Evolutionary conservation across 2,113 vertebrate genomes (phyloP), one percentile per base, ranked within the genome.

Genomic region (Phrynosoma platyrhinos): DNA sequence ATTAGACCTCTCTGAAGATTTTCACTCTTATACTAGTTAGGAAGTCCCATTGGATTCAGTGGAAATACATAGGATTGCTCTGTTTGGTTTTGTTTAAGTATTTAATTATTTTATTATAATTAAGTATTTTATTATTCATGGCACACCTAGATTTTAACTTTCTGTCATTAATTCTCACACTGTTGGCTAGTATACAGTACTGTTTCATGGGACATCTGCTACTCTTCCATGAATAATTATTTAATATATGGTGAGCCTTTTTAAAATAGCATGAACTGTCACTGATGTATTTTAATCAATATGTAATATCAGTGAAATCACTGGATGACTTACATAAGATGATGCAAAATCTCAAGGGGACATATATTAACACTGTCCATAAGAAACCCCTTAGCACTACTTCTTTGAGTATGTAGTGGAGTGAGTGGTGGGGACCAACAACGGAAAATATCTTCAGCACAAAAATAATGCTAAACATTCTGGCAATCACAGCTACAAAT

Each of bases 401-500:
- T 64, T 52, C 40, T 82, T 82, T 52, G 75, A 76, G 77, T 55
- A 86, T 2, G 40, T 4, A 27, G 23, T 42, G 20, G 14, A 32
- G 3, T 12, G 18, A 30, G 18, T 10, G 16, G 18, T 6, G 9
- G 14, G 21, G 47, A 21, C 9, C 10, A 27, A 78, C 21, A 53
- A 66, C 36, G 69, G 32, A 40, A 53, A 82, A 71, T 53, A 72
- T 6, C 32, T 52, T 62, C 12, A 16, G 13, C 64, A 36, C 3
- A 2, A 82, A 82, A 53, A 69, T 16, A 40, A 18, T 75, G 71
- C 72, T 84, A 3, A 64, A 9, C 82, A 82, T 23, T 58, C 47
- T 55, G 52, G 79, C 85, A 80, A 9, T 74, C 83, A 53, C 47
- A 83, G 5, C 83, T 40, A 93, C 87, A 32, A 23, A 64, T 1